Conservation (phyloP, 1,140 invertebrate genomes). For the Zaprionus davidi region DNA sequence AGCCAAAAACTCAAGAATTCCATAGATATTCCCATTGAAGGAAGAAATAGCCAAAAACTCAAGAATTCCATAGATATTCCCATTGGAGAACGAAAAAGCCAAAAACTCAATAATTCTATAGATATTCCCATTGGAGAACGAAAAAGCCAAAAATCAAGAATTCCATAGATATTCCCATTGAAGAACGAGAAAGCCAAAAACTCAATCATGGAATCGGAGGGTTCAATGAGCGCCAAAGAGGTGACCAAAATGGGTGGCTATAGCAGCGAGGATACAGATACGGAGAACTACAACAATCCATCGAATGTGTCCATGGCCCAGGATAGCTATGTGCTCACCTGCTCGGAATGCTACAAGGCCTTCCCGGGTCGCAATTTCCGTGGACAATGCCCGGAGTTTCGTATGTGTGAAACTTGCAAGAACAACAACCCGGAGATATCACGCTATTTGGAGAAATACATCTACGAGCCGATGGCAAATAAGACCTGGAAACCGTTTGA, state of each 20-base stretch:
- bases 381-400: constrained; percentile 14
- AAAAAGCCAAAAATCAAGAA: too few species aligned
- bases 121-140: too few species aligned
- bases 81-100: too few species aligned
- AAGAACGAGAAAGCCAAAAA: neutral
- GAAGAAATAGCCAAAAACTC: neutral
- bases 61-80: neutral
- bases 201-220: neutral
- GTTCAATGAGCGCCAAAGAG: neutral
- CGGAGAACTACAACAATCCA: neutral
- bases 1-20: neutral
- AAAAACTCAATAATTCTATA: too few species aligned
- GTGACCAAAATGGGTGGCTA: neutral
- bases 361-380: constrained; percentile 17
- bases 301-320: neutral
- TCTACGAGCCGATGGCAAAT: constrained; percentile 1
- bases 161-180: neutral
- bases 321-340: constrained; percentile 12
- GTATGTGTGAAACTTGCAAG: constrained; percentile 16
- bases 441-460: constrained; percentile 14
- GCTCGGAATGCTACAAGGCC: constrained; percentile 6
- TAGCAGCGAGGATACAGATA: neutral
- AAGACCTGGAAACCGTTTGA: constrained; percentile 1
- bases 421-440: constrained; percentile 17
- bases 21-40: neutral